Percentiles rank a stretch among this genome's conserved stretches.
These are phyloP conservation scores for Calliopum simillimum DNA, from an alignment of 2,888 invertebrate genomes.

Conservation along the genomic window DNA sequence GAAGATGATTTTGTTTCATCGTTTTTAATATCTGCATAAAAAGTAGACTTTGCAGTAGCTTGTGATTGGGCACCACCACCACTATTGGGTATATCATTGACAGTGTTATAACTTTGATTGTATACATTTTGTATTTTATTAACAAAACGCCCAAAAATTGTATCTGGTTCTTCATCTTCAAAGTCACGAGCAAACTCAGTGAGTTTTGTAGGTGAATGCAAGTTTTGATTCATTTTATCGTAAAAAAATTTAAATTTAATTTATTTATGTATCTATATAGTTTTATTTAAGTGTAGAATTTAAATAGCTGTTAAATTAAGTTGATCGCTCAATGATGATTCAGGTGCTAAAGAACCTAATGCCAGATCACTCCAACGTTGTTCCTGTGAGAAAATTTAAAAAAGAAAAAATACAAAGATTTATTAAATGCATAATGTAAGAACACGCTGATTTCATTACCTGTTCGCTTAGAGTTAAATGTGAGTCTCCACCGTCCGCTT, in stretches of 20 bases:
- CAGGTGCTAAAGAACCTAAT: slow-evolving; percentile 67
- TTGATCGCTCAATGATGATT: slow-evolving; percentile 64
- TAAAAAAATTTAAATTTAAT: slow-evolving; percentile 27
- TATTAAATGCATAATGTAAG: neutral
- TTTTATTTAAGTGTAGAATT: slow-evolving; percentile 39
- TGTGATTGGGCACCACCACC: slow-evolving; percentile 47
- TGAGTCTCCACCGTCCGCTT: slow-evolving; percentile 91
- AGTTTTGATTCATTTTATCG: slow-evolving; percentile 70
- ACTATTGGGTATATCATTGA: slow-evolving; percentile 60
- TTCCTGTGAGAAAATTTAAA: slow-evolving; percentile 68
- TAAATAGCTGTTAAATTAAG: slow-evolving; percentile 63
- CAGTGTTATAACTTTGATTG: slow-evolving; percentile 66
- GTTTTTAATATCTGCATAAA: slow-evolving; percentile 53
- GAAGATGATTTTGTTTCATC: slow-evolving; percentile 9
- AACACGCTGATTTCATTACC: slow-evolving; percentile 68
- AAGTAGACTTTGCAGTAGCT: slow-evolving; percentile 57
- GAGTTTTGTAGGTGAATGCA: slow-evolving; percentile 75
- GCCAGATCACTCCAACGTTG: slow-evolving; percentile 75
- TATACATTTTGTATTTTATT: slow-evolving; percentile 67
- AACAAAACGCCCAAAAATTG: slow-evolving; percentile 65
- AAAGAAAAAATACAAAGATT: slow-evolving; percentile 6
- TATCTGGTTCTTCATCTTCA: slow-evolving; percentile 66
- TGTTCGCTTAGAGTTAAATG: slow-evolving; percentile 90
- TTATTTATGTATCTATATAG: slow-evolving; percentile 1
- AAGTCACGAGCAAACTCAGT: slow-evolving; percentile 79